Conservation (phyloP, 2,113 vertebrate genomes). For the Trichomycterus rosablanca region DNA sequence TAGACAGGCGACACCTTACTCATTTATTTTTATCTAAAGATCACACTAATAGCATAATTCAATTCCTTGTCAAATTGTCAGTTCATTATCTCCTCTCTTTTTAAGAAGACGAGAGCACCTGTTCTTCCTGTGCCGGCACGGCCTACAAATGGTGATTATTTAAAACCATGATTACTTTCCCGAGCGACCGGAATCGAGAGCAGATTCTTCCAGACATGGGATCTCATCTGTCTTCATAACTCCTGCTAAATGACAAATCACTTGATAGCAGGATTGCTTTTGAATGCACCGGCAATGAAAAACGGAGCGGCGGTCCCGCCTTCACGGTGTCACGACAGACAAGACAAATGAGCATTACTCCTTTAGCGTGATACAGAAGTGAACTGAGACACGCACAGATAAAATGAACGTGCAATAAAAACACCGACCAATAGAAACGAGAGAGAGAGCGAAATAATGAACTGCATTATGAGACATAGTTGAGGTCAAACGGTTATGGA, state of each 20-base stretch:
- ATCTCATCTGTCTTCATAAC: slow-evolving; percentile 38
- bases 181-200: slow-evolving; percentile 15
- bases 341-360: not conserved
- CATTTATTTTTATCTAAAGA: not conserved
- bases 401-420: slow-evolving; percentile 5
- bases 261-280: slow-evolving; percentile 29
- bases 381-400: not conserved
- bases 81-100: slow-evolving; percentile 29
- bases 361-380: not conserved
- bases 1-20: not conserved
- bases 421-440: not conserved
- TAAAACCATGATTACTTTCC: slow-evolving; percentile 32
- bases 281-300: slow-evolving; percentile 15
- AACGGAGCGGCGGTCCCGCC: slow-evolving; percentile 17
- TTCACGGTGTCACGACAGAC: not conserved
- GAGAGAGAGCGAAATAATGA: not conserved
- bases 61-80: slow-evolving; percentile 33
- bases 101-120: slow-evolving; percentile 28
- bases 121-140: not conserved
- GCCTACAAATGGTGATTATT: slow-evolving; percentile 20
- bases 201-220: slow-evolving; percentile 14
- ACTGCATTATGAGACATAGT: too few species aligned
- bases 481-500: too few species aligned
- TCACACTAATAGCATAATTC: slow-evolving; percentile 26
- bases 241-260: slow-evolving; percentile 33